Evolutionary conservation across 1,140 invertebrate species (phyloP).

Genomic region (Cotesia typhae): DNA sequence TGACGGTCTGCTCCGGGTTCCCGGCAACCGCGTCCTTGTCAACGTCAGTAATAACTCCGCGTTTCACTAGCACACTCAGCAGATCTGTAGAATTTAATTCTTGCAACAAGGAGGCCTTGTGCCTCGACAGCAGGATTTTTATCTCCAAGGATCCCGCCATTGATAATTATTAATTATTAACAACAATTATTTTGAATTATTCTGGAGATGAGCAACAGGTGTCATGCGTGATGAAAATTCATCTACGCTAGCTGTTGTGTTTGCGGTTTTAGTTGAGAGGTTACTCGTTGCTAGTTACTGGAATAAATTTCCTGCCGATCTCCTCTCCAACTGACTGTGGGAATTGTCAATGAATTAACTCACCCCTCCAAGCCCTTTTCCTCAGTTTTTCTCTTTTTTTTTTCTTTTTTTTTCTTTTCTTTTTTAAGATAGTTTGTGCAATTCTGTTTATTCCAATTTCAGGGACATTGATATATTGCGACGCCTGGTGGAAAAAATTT

Average conservation of each 20-base stretch:
- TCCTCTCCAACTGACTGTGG: too few relatives aligned
- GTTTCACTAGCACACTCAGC: constrained; percentile 55
- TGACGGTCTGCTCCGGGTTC: constrained; percentile 47
- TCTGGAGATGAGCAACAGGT: constrained; percentile 32
- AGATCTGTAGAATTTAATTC: constrained; percentile 57
- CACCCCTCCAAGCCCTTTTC: too few relatives aligned
- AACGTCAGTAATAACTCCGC: constrained; percentile 56
- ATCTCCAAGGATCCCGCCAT: constrained; percentile 52
- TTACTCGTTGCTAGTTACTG: too few relatives aligned
- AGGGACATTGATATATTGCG: too few relatives aligned
- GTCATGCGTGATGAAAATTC: constrained; percentile 32
- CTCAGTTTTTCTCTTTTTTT: too few relatives aligned
- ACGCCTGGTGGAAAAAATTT: too few relatives aligned
- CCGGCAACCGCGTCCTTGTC: constrained; percentile 54
- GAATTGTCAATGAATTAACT: too few relatives aligned
- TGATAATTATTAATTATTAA: background rate
- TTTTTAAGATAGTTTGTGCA: too few relatives aligned
- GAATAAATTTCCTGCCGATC: background rate
- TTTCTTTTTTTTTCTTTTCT: too few relatives aligned
- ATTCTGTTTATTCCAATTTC: too few relatives aligned
- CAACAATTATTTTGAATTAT: too few relatives aligned
- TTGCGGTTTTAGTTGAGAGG: background rate
- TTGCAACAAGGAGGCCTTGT: constrained; percentile 54
- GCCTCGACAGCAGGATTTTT: constrained; percentile 52
- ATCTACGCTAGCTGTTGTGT: background rate